Conservation (phyloP, 1,140 invertebrate genomes). For the Heliconius himera region DNA sequence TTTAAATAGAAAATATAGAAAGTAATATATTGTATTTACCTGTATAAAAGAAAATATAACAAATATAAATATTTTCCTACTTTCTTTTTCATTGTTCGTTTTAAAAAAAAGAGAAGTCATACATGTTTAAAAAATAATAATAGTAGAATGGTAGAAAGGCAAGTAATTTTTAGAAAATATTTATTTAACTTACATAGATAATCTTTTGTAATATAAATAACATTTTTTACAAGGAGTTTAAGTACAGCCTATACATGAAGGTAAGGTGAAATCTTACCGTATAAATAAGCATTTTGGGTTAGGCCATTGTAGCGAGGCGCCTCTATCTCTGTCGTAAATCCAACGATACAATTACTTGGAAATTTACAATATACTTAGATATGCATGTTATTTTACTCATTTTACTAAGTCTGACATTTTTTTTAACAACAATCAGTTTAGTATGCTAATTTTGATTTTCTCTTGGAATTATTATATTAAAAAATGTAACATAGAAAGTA, state of each 20-base stretch:
- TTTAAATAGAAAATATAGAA: background rate
- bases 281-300: slow-evolving; percentile 55
- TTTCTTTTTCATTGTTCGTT: too few relatives aligned
- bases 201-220: background rate
- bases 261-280: background rate
- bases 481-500: too few relatives aligned
- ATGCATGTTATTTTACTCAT: background rate
- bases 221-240: background rate
- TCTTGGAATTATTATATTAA: too few relatives aligned
- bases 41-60: background rate
- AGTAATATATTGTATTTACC: background rate
- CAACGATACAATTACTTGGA: slow-evolving; percentile 31
- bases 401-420: background rate
- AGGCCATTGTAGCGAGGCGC: slow-evolving; percentile 38
- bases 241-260: background rate
- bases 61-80: background rate
- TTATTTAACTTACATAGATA: too few relatives aligned
- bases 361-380: slow-evolving; percentile 30
- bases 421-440: too few relatives aligned
- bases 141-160: too few relatives aligned
- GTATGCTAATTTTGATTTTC: too few relatives aligned
- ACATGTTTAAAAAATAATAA: too few relatives aligned
- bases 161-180: too few relatives aligned
- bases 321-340: slow-evolving; percentile 39
- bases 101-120: too few relatives aligned